Evolutionary conservation across 1,140 invertebrate genomes (phyloP), one percentile per base, ranked within the genome.

Genomic region (Aphelenchoides fujianensis): DNA sequence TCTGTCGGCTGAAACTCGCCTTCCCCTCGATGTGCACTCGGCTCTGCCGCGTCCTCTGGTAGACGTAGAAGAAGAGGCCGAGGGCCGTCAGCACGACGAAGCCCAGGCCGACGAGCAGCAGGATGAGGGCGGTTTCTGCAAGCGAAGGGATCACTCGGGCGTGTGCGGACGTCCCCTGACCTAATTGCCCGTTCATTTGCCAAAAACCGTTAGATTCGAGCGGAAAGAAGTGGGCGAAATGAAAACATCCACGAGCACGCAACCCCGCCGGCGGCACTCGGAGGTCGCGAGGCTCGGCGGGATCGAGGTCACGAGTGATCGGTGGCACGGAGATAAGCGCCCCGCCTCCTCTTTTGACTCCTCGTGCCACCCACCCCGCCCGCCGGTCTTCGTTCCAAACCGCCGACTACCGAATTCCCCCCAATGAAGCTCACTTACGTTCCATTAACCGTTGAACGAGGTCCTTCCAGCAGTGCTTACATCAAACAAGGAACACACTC

Each of bases 61-160:
- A 66, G 30, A 30, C n/a, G 31, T 34, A 66, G 53, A 66, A 12
- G 1, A 66, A 30, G 27, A 66, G n/a, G 1, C 27, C 27, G 16
- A 36, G 19, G 12, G 32, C 36, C 9, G 31, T 16, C 2, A 66
- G 32, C 28, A 66, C 28, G 16, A 66, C 32, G 32, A 66, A 30
- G 12, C 16, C 63, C 63, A 66, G 32, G 16, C 63, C 63, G 1
- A 66, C 32, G n/a, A 66, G 31, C 63, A 66, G 23, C 23, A 66
- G 74, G 5, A 57, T 74, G 7, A 72, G n/a, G 28, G 41, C 72
- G 31, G 74, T 34, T 74, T 57, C 70, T 72, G 32, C 28, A 57
- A 73, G 57, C 55, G 34, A 48, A 48, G n/a, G n/a, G n/a, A n/a
- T n/a, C n/a, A n/a, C n/a, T n/a, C n/a, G n/a, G n/a, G n/a, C n/a